Percentiles rank a stretch among this genome's conserved stretches.
Evolutionary conservation across 1,140 invertebrate genomes (phyloP).

Genomic region (Lasioglossum albipes): DNA sequence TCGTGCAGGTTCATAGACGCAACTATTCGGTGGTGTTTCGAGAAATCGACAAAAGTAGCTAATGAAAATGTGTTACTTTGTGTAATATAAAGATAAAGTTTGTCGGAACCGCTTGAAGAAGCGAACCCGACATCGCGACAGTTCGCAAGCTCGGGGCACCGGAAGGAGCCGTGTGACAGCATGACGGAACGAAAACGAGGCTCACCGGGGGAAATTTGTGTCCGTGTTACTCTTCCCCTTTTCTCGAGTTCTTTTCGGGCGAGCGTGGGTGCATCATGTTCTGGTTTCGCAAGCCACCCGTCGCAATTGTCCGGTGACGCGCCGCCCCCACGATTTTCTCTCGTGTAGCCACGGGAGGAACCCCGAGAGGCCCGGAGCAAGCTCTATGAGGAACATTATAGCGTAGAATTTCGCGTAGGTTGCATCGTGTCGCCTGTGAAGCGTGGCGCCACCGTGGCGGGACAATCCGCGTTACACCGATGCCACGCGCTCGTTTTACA

Average conservation of each 20-base stretch:
- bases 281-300: constrained; percentile 57
- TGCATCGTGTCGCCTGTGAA: constrained; percentile 55
- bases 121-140: too few relatives aligned
- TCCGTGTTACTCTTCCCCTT: background rate
- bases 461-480: constrained; percentile 59
- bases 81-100: too few relatives aligned
- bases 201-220: too few relatives aligned
- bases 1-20: constrained; percentile 44
- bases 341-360: constrained; percentile 39
- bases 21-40: constrained; percentile 11
- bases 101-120: too few relatives aligned
- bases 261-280: constrained; percentile 51
- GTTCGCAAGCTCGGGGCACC: too few relatives aligned
- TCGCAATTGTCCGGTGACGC: constrained; percentile 51
- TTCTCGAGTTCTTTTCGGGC: constrained; percentile 18
- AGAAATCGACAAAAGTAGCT: background rate
- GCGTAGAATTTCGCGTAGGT: constrained; percentile 68
- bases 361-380: constrained; percentile 1
- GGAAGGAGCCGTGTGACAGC: too few relatives aligned
- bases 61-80: constrained; percentile 1
- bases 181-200: too few relatives aligned
- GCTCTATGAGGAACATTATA: constrained; percentile 49
- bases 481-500: constrained; percentile 53
- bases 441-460: constrained; percentile 67
- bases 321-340: constrained; percentile 62